Base-by-base conservation (phyloP, 2,888 invertebrate genomes). In the Acanthosepion pharaonis region DNA sequence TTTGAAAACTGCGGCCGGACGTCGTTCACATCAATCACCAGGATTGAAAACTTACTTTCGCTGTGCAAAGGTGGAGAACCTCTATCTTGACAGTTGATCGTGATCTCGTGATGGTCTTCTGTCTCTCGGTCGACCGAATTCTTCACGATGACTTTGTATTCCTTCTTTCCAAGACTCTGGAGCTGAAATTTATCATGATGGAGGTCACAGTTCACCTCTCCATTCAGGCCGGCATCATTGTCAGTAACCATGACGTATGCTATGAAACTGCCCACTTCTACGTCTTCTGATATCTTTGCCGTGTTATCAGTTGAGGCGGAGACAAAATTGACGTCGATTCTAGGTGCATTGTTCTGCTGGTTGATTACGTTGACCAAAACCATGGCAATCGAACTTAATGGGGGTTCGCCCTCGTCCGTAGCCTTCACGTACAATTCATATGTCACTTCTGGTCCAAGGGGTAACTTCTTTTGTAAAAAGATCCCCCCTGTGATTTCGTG, bases 81-180 rank as follows among this genome's bases (percentile, higher is more conserved):
- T 15, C 78, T 78, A 78, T 78, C 78, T 33, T 78, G 78, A n/a
- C 78, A 78, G n/a, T 78, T 78, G 78, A 78, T 78, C 78, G 78
- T 78, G n/a, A 78, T 78, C n/a, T 78, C n/a, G 78, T 78, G 78
- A n/a, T 78, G 78, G 23, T 78, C 78, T 78, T 78, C 78, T 15
- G 78, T 78, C n/a, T 78, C 78, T 3, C 78, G 78, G n/a, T 78
- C 78, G 78, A 78, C 78, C 78, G 78, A 78, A 33, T 78, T 78
- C 78, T 78, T 78, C 15, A 78, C 78, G 78, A 78, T 78, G n/a
- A 78, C 78, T 33, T 78, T 78, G 78, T 78, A 78, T 78, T 78
- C 78, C 78, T 78, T 78, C 78, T 78, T 78, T n/a, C n/a, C 78
- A 11, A 78, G n/a, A 78, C 78, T 78, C 11, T 78, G 78, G n/a